phyloP scores from a whole-genome alignment of 1,140 invertebrate species.

The Pseudomyrmex gracilis region DNA sequence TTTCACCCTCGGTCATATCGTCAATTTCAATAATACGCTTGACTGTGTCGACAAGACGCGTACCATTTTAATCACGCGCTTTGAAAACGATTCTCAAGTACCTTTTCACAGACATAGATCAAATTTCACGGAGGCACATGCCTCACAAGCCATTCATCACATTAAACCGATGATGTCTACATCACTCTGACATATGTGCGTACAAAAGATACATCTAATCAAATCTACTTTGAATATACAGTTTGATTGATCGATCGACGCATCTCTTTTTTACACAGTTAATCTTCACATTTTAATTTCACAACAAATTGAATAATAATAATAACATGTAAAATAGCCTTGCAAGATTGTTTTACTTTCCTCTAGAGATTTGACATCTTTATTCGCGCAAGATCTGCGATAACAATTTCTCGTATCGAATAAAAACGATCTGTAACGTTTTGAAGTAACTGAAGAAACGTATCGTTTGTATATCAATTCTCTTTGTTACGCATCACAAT shows the following conservation, averaged over 20 bases:
- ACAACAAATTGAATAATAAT: background rate
- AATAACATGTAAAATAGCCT: background rate
- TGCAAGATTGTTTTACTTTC: background rate
- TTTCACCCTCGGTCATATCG: slow-evolving; percentile 62
- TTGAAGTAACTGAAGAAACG: slow-evolving; percentile 37
- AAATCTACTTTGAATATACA: slow-evolving; percentile 15
- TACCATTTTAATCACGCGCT: slow-evolving; percentile 71
- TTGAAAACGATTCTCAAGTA: slow-evolving; percentile 73
- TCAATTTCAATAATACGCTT: slow-evolving; percentile 41
- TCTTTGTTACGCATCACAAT: slow-evolving; percentile 77
- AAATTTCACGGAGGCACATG: slow-evolving; percentile 70
- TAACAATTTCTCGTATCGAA: slow-evolving; percentile 18
- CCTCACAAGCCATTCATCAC: slow-evolving; percentile 32
- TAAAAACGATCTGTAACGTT: slow-evolving; percentile 30
- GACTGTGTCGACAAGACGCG: slow-evolving; percentile 59
- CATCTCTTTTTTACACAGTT: background rate
- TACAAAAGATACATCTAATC: slow-evolving; percentile 37
- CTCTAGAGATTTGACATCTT: background rate
- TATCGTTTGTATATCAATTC: slow-evolving; percentile 72
- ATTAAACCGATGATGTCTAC: slow-evolving; percentile 21
- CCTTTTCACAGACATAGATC: slow-evolving; percentile 70
- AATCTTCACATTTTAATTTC: slow-evolving; percentile 41
- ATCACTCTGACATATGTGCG: background rate
- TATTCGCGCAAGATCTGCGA: too few species aligned
- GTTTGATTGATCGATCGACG: slow-evolving; percentile 12